A percentile compares a stretch with the other conserved stretches of the same genome.
Conservation (phyloP, 2,113 vertebrate species). For the Apodemus speciosus region DNA sequence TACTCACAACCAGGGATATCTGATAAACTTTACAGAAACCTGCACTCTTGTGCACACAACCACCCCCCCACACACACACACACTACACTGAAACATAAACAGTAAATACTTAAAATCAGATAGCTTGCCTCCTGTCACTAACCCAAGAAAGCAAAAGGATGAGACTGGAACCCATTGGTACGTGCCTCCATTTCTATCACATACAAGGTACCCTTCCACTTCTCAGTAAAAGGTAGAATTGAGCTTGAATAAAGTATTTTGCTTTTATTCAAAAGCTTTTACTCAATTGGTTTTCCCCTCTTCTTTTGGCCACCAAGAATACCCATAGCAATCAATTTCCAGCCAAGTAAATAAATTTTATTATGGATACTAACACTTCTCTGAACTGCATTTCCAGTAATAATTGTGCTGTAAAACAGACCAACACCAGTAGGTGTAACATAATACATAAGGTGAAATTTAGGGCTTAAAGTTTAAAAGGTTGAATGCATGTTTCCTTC, state of each 20-base stretch:
- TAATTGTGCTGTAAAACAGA: slow-evolving; percentile 16
- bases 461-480: slow-evolving; percentile 7
- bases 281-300: not conserved
- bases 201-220: not conserved
- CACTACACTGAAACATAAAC: not conserved
- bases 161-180: not conserved
- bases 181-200: not conserved
- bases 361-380: not conserved
- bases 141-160: not conserved
- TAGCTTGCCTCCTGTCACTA: not conserved
- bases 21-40: not conserved
- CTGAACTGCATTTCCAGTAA: not conserved
- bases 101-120: not conserved
- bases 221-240: not conserved
- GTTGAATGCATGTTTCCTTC: slow-evolving; percentile 29
- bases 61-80: too few relatives aligned
- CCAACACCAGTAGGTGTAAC: not conserved
- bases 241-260: not conserved
- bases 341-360: slow-evolving; percentile 19
- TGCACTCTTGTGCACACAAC: not conserved
- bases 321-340: not conserved
- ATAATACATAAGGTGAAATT: not conserved
- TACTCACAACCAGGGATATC: too few relatives aligned
- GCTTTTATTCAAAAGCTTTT: slow-evolving; percentile 12
- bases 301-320: not conserved